These are phyloP conservation scores for Ophion ventricosus DNA, from an alignment of 2,888 invertebrate genomes.

Conservation along the genomic window DNA sequence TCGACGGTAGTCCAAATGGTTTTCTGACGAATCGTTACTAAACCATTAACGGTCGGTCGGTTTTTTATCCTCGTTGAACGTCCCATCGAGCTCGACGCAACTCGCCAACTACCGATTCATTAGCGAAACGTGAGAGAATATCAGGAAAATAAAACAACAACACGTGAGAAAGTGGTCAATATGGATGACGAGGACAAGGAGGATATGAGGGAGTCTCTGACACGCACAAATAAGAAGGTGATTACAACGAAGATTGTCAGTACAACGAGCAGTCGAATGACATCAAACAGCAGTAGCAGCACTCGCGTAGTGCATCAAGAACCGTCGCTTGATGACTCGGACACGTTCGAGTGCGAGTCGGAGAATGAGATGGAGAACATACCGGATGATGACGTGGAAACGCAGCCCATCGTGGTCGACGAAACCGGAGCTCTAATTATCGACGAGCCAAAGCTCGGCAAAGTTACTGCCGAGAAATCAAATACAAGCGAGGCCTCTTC, in stretches of 20 bases:
- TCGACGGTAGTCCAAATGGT: slow-evolving; percentile 65
- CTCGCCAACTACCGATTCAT: not conserved
- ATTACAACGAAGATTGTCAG: slow-evolving; percentile 57
- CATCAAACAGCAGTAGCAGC: slow-evolving; percentile 35
- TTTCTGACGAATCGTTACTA: slow-evolving; percentile 69
- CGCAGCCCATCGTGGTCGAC: slow-evolving; percentile 66
- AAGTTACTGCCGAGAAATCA: not conserved
- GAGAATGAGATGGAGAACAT: slow-evolving; percentile 80
- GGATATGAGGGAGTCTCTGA: slow-evolving; percentile 71
- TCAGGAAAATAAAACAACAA: not conserved
- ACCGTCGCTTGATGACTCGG: slow-evolving; percentile 75
- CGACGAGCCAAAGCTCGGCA: slow-evolving; percentile 53
- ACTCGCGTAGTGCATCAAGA: slow-evolving; percentile 54
- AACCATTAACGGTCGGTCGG: not conserved
- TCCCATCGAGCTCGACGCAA: not conserved
- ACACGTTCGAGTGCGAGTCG: slow-evolving; percentile 78
- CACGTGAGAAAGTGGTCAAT: slow-evolving; percentile 7
- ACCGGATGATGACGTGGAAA: slow-evolving; percentile 66
- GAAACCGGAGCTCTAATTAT: slow-evolving; percentile 70
- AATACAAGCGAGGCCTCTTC: slow-evolving; percentile 7
- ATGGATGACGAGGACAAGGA: slow-evolving; percentile 81
- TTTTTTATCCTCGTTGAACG: not conserved
- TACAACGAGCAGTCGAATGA: slow-evolving; percentile 49
- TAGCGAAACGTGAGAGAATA: not conserved
- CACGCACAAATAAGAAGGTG: slow-evolving; percentile 65